Base-by-base conservation (phyloP, 2,797 vertebrate genomes). In the Pangasius larnaudii region DNA sequence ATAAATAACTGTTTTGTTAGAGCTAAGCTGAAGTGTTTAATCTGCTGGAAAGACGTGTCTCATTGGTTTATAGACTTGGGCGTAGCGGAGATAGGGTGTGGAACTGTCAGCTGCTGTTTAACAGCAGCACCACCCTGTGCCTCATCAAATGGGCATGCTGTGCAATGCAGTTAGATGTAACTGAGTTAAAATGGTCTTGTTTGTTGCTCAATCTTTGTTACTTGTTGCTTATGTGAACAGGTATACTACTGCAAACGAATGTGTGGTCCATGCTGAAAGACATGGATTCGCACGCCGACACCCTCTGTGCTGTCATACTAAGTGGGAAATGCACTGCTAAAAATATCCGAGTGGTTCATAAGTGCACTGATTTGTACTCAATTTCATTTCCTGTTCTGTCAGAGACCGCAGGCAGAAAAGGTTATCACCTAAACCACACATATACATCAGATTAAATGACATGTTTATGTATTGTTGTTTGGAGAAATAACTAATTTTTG, bases 1-100 rank as follows among this genome's bases (percentile, higher is more conserved):
- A 90, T 91, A 91, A 92, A 92, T 91, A 91, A 86, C 89, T 79
- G 86, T 91, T 91, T 78, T 19, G 91, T 91, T 90, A 85, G 85
- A 14, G 42, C 87, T 80, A 59, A 67, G 85, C 18, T 89, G 42
- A 90, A 91, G 89, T 91, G 90, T 91, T 92, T 89, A 79, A 86
- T 91, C 88, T 67, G 61, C 71, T 69, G 88, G 86, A 90, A 85
- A 86, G 71, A 74, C 72, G 77, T 46, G 65, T 36, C 80, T 75
- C 49, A 72, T 79, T 61, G 27, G 39, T 79, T 58, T 56, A 46
- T 71, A 46, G 61, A 39, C 24, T 75, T 61, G 58, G 79, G 63
- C 1, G 10, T 39, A 16, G 36, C 5, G 59, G 74, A 89, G 53
- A 53, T 69, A 74, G 63, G 75, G 46, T 8, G 10, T 56, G 1